A percentile compares a stretch with the other conserved stretches of the same genome.
These are phyloP conservation scores for Aramus guarauna DNA, from an alignment of 2,113 vertebrate genomes.

Conservation along the genomic window DNA sequence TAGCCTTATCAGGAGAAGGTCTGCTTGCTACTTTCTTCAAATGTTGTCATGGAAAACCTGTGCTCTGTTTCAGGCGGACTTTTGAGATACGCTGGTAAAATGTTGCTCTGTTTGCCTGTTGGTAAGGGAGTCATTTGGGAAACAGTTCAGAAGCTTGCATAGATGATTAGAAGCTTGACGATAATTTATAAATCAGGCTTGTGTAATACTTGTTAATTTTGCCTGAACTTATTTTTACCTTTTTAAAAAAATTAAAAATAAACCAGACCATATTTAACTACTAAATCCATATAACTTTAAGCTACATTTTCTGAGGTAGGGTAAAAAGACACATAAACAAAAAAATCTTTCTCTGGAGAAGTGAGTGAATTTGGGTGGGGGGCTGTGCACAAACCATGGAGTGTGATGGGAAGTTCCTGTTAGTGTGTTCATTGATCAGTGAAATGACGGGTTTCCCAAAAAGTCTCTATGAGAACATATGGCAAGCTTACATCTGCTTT, in stretches of 20 bases:
- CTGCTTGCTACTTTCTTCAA: not conserved
- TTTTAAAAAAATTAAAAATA: not conserved
- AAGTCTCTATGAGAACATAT: not conserved
- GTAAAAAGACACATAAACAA: not conserved
- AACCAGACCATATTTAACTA: not conserved
- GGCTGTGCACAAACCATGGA: not conserved
- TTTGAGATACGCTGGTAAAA: not conserved
- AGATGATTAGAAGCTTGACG: not conserved
- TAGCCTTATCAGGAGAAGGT: not conserved
- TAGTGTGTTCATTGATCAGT: not conserved
- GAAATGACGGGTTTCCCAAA: not conserved
- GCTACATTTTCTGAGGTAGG: not conserved
- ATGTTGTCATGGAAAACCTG: not conserved
- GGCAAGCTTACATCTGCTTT: not conserved
- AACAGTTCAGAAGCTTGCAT: not conserved
- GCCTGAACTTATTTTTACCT: not conserved
- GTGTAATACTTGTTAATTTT: not conserved
- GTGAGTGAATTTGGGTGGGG: not conserved
- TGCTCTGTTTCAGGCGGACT: not conserved
- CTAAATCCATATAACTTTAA: not conserved
- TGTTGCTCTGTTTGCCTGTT: not conserved
- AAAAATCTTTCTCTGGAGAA: not conserved
- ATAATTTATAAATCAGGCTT: not conserved
- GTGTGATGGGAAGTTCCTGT: not conserved
- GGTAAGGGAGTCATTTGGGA: not conserved